These are phyloP conservation scores for Agriopis marginaria DNA, from an alignment of 2,888 invertebrate species.

Conservation along the genomic window DNA sequence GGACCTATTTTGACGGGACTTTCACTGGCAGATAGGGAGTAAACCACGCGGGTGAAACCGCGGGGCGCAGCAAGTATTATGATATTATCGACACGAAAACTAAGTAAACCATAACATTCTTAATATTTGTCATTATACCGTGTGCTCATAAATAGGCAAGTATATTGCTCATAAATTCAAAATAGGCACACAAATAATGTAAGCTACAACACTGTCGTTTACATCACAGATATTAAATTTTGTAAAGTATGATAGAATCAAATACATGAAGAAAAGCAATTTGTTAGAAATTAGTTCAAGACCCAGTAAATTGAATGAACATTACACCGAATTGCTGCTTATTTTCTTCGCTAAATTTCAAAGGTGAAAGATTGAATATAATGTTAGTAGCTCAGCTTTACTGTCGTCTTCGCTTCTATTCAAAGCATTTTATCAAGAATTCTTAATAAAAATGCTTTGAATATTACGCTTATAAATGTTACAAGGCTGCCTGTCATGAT, in stretches of 20 bases:
- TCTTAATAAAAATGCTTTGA: background rate
- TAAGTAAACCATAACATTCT: background rate
- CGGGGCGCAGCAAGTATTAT: background rate
- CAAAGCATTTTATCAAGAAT: slow-evolving; percentile 35
- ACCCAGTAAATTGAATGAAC: slow-evolving; percentile 19
- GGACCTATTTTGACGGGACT: no score
- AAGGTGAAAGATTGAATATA: slow-evolving; percentile 25
- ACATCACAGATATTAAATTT: background rate
- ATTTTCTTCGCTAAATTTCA: slow-evolving; percentile 31
- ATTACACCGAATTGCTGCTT: slow-evolving; percentile 24
- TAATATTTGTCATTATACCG: background rate
- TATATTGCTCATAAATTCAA: background rate
- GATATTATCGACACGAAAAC: slow-evolving; percentile 1
- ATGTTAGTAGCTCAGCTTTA: slow-evolving; percentile 25
- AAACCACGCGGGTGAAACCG: no score
- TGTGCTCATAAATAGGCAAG: background rate
- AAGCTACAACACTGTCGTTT: background rate
- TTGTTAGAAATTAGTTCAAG: slow-evolving; percentile 4
- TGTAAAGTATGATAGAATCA: background rate
- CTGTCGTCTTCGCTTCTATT: slow-evolving; percentile 26
- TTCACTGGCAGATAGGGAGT: no score
- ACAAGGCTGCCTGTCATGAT: slow-evolving; percentile 26
- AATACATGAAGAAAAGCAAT: slow-evolving; percentile 16
- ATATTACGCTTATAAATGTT: slow-evolving; percentile 23
- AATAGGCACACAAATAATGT: background rate